Percentiles rank a stretch among this genome's conserved stretches.
Evolutionary conservation across 2,797 vertebrate species (phyloP).

Genomic region (Buphagus erythrorhynchus): DNA sequence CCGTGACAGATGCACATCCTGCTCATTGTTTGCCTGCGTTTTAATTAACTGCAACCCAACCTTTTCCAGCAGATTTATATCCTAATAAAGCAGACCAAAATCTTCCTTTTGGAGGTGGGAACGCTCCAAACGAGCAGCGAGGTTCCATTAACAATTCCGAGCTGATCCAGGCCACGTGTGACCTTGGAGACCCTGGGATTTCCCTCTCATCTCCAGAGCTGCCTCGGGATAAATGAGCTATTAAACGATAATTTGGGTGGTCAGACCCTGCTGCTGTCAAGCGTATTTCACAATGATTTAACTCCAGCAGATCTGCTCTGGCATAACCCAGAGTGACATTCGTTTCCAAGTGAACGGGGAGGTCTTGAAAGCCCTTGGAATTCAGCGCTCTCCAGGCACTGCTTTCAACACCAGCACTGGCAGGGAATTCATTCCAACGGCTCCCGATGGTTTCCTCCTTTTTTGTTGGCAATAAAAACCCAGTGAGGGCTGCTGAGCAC

Average conservation of each 20-base stretch:
- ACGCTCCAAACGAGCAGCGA: neutral
- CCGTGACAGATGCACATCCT: neutral
- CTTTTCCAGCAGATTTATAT: neutral
- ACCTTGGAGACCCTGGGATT: neutral
- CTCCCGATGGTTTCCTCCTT: neutral
- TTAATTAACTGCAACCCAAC: neutral
- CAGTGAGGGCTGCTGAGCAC: neutral
- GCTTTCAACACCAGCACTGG: rapidly evolving
- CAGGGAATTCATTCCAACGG: neutral
- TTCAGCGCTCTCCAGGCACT: rapidly evolving
- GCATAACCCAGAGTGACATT: neutral
- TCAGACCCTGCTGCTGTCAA: neutral
- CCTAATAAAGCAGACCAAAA: neutral
- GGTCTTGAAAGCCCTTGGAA: neutral
- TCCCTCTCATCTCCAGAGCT: neutral
- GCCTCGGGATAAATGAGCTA: neutral
- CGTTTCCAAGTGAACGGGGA: neutral
- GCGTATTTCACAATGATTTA: rapidly evolving
- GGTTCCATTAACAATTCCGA: neutral
- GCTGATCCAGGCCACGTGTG: neutral
- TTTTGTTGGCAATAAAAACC: neutral
- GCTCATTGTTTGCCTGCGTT: neutral
- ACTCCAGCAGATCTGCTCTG: neutral
- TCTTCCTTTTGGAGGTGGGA: neutral
- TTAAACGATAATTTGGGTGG: neutral